A percentile compares a stretch with the other conserved stretches of the same genome.
Evolutionary conservation across 2,113 vertebrate genomes (phyloP).

Genomic region (Dasyornis broadbenti): DNA sequence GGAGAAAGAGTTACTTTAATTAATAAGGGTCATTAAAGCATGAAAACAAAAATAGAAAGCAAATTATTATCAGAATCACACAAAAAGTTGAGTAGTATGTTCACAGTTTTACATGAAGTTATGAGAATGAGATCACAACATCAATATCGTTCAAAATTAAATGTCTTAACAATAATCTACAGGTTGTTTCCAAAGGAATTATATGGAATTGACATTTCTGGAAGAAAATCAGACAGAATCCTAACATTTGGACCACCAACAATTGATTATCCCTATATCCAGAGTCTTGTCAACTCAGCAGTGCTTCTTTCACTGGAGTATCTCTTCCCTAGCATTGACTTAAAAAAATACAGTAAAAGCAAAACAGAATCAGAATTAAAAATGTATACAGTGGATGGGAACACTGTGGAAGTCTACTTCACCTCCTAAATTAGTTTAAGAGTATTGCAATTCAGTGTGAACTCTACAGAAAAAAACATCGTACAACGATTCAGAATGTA

Average conservation of each 20-base stretch:
- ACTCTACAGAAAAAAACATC: background rate
- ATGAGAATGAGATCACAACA: background rate
- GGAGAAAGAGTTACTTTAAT: background rate
- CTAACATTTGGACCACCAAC: background rate
- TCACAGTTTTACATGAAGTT: background rate
- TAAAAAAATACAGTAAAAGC: background rate
- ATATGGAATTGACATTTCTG: background rate
- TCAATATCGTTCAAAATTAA: background rate
- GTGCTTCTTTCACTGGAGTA: background rate
- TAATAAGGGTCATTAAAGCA: background rate
- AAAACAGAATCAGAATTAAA: background rate
- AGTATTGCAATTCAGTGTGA: background rate
- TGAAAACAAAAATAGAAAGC: background rate
- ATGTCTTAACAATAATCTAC: background rate
- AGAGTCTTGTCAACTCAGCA: background rate
- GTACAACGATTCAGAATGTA: background rate
- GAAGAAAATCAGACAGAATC: background rate
- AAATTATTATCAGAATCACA: background rate
- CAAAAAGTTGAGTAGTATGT: background rate
- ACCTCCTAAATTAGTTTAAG: background rate
- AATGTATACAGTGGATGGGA: background rate
- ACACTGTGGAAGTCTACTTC: background rate
- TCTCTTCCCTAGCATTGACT: background rate
- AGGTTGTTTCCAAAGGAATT: background rate
- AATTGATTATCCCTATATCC: background rate